Percentiles rank a stretch among this genome's conserved stretches.
Conservation (phyloP, 2,797 vertebrate species). For the Coregonus sp. region DNA sequence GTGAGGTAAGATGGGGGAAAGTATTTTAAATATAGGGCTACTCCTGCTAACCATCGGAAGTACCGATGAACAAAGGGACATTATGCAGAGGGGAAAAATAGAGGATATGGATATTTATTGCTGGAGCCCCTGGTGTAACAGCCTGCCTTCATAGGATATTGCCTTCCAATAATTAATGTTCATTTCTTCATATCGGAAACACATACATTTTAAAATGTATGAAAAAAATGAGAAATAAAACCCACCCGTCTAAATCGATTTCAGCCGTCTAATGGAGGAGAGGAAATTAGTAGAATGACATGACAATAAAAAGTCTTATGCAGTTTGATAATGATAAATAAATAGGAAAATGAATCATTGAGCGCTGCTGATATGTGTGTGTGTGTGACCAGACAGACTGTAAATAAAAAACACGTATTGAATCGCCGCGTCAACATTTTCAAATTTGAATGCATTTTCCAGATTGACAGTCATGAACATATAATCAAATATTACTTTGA, state of each 20-base stretch:
- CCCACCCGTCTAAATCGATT: constrained; percentile 11
- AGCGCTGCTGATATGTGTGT: background rate
- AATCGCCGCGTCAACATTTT: constrained; percentile 14
- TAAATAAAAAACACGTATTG: background rate
- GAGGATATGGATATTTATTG: constrained; percentile 20
- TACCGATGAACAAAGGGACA: background rate
- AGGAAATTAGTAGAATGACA: constrained; percentile 3
- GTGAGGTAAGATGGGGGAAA: background rate
- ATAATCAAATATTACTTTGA: no score
- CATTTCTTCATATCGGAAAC: constrained; percentile 28
- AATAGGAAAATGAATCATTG: background rate
- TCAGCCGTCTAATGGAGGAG: background rate
- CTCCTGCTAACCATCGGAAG: background rate
- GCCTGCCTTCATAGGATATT: constrained; percentile 24
- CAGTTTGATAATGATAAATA: constrained; percentile 20
- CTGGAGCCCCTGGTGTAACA: constrained; percentile 2
- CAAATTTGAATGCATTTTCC: constrained; percentile 29
- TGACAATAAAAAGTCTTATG: constrained; percentile 15
- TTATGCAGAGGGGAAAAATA: background rate
- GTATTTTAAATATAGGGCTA: background rate
- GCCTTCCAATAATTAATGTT: constrained; percentile 26
- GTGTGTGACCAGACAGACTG: background rate
- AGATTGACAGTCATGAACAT: no score
- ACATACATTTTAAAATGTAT: constrained; percentile 25
- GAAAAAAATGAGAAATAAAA: background rate